phyloP scores from a whole-genome alignment of 2,797 vertebrate species.

The Sphaeramia orbicularis region DNA sequence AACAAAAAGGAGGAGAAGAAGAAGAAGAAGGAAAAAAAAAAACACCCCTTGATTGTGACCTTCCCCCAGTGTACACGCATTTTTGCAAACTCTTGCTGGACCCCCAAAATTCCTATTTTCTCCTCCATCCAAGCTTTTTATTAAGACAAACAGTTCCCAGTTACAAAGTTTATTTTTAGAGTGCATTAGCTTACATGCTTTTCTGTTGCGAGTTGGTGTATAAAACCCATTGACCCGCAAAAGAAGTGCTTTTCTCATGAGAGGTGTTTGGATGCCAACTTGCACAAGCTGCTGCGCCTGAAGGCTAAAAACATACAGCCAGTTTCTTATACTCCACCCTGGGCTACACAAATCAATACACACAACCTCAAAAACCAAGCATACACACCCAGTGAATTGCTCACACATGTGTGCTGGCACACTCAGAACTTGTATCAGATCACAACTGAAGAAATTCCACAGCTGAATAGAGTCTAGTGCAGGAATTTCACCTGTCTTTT shows the following conservation, averaged over 20 bases:
- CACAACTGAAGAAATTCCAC: conserved; percentile 24
- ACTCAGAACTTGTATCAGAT: conserved; percentile 24
- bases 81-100: conserved; percentile 16
- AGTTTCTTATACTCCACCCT: conserved; percentile 54
- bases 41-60: too few species aligned
- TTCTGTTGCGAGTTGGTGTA: conserved; percentile 45
- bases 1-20: too few species aligned
- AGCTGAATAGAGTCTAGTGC: conserved; percentile 10
- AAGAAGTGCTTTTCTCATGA: conserved; percentile 60
- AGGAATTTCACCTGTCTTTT: conserved; percentile 25
- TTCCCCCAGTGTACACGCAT: too few species aligned
- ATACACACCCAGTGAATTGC: neutral
- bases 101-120: conserved; percentile 20
- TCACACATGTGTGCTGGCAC: conserved; percentile 17
- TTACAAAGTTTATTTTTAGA: conserved; percentile 69
- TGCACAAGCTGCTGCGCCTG: conserved; percentile 62
- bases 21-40: too few species aligned
- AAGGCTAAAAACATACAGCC: conserved; percentile 54
- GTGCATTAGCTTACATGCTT: conserved; percentile 54
- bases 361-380: conserved; percentile 3
- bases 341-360: conserved; percentile 58
- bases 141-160: conserved; percentile 27
- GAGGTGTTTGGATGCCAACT: conserved; percentile 68
- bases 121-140: conserved; percentile 35
- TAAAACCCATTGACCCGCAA: conserved; percentile 69